These are phyloP conservation scores for Nylanderia fulva DNA, from an alignment of 1,140 invertebrate genomes.

Conservation along the genomic window DNA sequence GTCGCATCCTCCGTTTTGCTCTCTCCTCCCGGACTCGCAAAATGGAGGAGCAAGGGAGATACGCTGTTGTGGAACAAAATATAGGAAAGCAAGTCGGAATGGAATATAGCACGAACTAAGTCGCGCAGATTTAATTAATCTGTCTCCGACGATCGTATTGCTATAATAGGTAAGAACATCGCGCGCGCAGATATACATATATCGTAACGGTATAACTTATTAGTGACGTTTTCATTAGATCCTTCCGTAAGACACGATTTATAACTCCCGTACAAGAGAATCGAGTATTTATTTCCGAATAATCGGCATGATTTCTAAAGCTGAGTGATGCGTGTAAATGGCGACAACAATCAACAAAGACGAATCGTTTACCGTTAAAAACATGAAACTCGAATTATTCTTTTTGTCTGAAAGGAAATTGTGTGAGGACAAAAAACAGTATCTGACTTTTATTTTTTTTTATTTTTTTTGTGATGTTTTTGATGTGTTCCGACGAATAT, in stretches of 20 bases:
- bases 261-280: too few relatives aligned
- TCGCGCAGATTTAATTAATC: slow-evolving; percentile 49
- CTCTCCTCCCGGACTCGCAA: slow-evolving; percentile 71
- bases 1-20: slow-evolving; percentile 85
- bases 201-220: slow-evolving; percentile 8
- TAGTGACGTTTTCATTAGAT: slow-evolving; percentile 15
- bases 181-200: too few relatives aligned
- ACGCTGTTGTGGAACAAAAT: slow-evolving; percentile 43
- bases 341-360: background rate
- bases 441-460: slow-evolving; percentile 70
- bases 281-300: slow-evolving; percentile 4
- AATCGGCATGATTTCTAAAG: background rate
- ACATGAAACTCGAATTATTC: background rate
- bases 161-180: slow-evolving; percentile 12
- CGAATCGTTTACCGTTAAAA: background rate
- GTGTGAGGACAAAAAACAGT: slow-evolving; percentile 38
- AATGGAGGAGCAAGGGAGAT: slow-evolving; percentile 51
- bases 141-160: slow-evolving; percentile 25
- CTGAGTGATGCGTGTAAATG: slow-evolving; percentile 11
- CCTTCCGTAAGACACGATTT: slow-evolving; percentile 2
- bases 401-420: slow-evolving; percentile 5
- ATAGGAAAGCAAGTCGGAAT: slow-evolving; percentile 43
- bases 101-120: slow-evolving; percentile 43
- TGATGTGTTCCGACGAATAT: slow-evolving; percentile 27
- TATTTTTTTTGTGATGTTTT: slow-evolving; percentile 73